These are phyloP conservation scores for Clarias pachynema DNA, from an alignment of 2,797 vertebrate genomes.

Conservation along the genomic window DNA sequence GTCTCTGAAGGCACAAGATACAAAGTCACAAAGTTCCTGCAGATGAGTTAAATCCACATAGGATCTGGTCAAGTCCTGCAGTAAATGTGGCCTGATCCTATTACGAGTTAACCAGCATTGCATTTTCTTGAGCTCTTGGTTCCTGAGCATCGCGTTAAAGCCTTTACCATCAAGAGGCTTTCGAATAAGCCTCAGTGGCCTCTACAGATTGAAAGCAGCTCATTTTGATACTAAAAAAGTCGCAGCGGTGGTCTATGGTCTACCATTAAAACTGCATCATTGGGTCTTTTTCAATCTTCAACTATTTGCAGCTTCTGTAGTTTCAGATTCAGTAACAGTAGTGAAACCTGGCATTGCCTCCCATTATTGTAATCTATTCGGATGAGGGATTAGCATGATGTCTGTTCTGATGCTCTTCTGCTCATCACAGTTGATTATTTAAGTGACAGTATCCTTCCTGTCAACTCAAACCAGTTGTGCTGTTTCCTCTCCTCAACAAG, in stretches of 20 bases:
- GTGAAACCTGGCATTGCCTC: neutral
- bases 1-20: neutral
- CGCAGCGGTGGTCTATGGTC: constrained; percentile 27
- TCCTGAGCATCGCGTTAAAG: constrained; percentile 1
- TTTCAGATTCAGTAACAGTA: neutral
- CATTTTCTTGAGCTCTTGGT: neutral
- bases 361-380: neutral
- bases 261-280: neutral
- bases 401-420: neutral
- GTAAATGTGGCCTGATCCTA: constrained; percentile 7
- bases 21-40: neutral
- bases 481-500: neutral
- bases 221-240: constrained; percentile 45
- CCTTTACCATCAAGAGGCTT: constrained; percentile 37
- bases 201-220: constrained; percentile 31
- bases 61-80: neutral
- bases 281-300: neutral
- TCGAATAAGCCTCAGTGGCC: constrained; percentile 48
- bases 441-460: neutral
- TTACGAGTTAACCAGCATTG: neutral
- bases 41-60: constrained; percentile 9
- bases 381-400: neutral
- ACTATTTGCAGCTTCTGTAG: neutral
- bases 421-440: neutral
- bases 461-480: neutral